Base-by-base conservation (phyloP, 2,113 vertebrate genomes). In the Seriola aureovittata region DNA sequence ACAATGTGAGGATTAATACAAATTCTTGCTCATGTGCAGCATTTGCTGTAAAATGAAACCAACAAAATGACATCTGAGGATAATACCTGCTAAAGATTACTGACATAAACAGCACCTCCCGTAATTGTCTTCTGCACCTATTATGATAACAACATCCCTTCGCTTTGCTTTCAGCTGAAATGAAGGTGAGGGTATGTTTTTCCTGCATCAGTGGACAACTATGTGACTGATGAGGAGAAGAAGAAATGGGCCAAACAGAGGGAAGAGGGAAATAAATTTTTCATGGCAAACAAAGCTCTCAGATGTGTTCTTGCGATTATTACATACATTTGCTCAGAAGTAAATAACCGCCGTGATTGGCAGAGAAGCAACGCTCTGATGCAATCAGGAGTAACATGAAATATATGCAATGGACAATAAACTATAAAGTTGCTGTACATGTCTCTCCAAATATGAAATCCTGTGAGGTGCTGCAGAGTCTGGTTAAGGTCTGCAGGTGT, bases 341-440 rank as follows among this genome's bases (percentile, higher is more conserved):
- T 66, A 77, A 79, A 87, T 70, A 68, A 0, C 63, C 29, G 46
- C 11, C 40, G 44, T 77, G 63, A 55, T 46, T 63, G 59, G 66
- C 62, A 58, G 57, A 44, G 78, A 25, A 57, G 42, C 44, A 23
- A 68, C 0, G 4, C 62, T 48, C 12, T 86, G 81, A 84, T 87
- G 88, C 3, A 90, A 86, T 71, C 69, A 1, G 34, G 10, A 67
- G 78, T 59, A 88, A 91, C 58, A 48, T 68, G 29, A 71, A 76
- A 71, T 52, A 54, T 71, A 5, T 72, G 0, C 63, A 86, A 46
- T 32, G 63, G 44, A 78, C 50, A 71, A 72, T 62, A 19, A 67
- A 29, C 60, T 62, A 38, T 11, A 68, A 65, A 60, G 46, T 75
- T 52, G 55, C 14, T 67, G 68, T 62, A 38, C 42, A 48, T 34